Conservation (phyloP, 2,113 vertebrate genomes). For the Scolopax mira region DNA sequence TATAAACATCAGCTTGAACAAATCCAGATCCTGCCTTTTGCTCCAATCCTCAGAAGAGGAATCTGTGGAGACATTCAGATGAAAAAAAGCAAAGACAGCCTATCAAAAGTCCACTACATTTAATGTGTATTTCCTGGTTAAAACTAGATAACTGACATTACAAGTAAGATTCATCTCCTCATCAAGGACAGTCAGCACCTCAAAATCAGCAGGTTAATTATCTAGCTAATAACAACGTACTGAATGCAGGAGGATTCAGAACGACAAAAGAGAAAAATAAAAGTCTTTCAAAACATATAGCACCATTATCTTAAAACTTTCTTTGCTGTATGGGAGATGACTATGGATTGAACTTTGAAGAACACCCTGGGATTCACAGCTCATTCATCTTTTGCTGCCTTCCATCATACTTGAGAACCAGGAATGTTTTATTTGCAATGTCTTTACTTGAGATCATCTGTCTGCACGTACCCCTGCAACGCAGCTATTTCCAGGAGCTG, state of each 20-base stretch:
- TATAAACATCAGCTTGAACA: background rate
- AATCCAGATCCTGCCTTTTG: background rate
- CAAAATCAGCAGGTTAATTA: background rate
- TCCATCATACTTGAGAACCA: background rate
- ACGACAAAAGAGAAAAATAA: background rate
- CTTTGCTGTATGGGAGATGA: fast-evolving
- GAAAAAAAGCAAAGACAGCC: background rate
- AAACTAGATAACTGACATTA: background rate
- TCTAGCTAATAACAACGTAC: background rate
- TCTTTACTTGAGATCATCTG: background rate
- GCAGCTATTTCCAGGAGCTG: background rate
- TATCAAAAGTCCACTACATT: background rate
- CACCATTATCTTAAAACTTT: background rate
- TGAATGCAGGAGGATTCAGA: background rate
- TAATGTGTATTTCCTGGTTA: background rate
- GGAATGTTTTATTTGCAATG: background rate
- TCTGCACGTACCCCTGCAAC: fast-evolving
- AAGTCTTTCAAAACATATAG: background rate
- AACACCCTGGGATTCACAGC: background rate
- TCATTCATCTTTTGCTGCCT: background rate
- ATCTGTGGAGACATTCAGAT: background rate
- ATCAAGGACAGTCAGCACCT: background rate
- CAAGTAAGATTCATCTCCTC: background rate
- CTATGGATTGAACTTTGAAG: background rate
- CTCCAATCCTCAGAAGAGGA: background rate